phyloP scores from a whole-genome alignment of 2,888 invertebrate genomes.

The Orthosia gothica region DNA sequence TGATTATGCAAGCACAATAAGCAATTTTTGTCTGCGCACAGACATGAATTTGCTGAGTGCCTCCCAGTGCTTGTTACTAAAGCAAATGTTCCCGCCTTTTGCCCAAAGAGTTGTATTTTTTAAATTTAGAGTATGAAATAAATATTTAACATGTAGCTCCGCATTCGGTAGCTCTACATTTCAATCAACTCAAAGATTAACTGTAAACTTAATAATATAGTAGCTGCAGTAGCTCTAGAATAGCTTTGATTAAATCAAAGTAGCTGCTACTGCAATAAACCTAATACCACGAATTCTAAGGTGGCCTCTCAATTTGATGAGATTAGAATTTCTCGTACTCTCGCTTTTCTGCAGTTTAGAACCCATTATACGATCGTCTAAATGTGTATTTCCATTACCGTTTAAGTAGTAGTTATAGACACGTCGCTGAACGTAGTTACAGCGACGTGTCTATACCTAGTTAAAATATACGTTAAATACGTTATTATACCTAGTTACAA shows the following conservation, averaged over 20 bases:
- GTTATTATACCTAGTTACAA: too few species aligned
- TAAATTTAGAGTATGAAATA: too few species aligned
- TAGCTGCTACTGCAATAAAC: constrained; percentile 6
- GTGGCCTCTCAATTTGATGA: constrained; percentile 29
- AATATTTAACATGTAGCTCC: constrained; percentile 22
- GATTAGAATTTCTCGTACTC: constrained; percentile 37
- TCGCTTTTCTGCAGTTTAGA: constrained; percentile 1
- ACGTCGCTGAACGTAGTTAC: too few species aligned
- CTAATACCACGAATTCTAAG: constrained; percentile 3
- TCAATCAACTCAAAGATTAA: constrained; percentile 19
- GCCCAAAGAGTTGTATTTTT: constrained; percentile 28
- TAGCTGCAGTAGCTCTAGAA: background rate
- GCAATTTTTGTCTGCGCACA: constrained; percentile 29
- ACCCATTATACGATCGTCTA: background rate
- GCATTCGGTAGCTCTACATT: background rate
- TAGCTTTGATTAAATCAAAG: constrained; percentile 19
- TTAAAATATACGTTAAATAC: background rate
- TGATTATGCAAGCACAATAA: constrained; percentile 37
- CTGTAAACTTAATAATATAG: constrained; percentile 7
- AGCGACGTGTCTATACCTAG: background rate
- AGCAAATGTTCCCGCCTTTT: constrained; percentile 27
- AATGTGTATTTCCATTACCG: background rate
- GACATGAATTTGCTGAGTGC: constrained; percentile 32
- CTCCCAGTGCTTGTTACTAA: constrained; percentile 35
- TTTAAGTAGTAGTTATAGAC: too few species aligned